These are phyloP conservation scores for Apis florea DNA, from an alignment of 1,140 invertebrate species.

Conservation along the genomic window DNA sequence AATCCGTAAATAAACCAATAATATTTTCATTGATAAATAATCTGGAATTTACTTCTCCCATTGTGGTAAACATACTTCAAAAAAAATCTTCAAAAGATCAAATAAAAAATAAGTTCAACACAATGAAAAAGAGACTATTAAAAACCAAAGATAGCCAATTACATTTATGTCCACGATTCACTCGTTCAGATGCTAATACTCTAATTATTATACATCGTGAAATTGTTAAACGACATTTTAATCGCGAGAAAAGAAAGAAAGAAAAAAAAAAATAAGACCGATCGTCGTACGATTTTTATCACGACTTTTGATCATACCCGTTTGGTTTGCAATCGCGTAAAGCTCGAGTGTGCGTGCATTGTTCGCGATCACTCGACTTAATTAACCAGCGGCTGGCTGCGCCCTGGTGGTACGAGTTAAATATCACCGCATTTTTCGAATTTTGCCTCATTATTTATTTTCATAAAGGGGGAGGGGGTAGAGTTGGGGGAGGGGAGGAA, in stretches of 20 bases:
- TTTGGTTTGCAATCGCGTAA: not conserved
- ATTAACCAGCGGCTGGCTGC: slow-evolving; percentile 17
- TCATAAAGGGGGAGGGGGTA: not conserved
- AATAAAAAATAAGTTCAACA: too few relatives aligned
- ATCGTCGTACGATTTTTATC: not conserved
- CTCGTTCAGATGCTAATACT: too few relatives aligned
- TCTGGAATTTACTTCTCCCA: too few relatives aligned
- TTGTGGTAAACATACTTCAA: too few relatives aligned
- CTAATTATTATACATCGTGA: not conserved
- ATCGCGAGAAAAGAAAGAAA: too few relatives aligned
- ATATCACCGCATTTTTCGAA: slow-evolving; percentile 35
- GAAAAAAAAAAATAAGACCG: not conserved
- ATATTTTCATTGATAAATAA: too few relatives aligned
- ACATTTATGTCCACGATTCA: too few relatives aligned
- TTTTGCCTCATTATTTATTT: slow-evolving; percentile 35
- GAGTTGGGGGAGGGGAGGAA: too few relatives aligned
- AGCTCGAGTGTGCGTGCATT: not conserved
- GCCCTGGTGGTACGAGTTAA: not conserved
- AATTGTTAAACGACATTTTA: not conserved
- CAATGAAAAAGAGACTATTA: too few relatives aligned
- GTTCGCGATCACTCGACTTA: slow-evolving; percentile 24
- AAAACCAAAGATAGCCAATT: too few relatives aligned
- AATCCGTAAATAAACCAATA: too few relatives aligned
- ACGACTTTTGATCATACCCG: not conserved
- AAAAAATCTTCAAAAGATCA: not conserved